Evolutionary conservation across 2,888 invertebrate genomes (phyloP), one percentile per base, ranked within the genome.

Genomic region (Oligia latruncula): DNA sequence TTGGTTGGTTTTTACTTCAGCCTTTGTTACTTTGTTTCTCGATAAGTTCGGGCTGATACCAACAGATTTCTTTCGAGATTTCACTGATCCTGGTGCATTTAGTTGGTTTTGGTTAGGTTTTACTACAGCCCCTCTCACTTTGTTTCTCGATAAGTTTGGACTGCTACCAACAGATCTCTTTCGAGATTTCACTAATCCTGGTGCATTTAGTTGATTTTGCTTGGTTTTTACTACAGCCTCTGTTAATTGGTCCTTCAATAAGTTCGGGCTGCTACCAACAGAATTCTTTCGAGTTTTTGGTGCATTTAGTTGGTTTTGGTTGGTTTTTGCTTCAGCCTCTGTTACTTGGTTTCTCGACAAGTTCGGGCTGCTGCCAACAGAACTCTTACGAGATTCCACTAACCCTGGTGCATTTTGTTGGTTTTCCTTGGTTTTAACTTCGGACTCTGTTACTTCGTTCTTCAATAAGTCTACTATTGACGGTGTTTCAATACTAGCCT

Each of bases 131-230:
- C 70, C 49, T 1, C 60, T n/a, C 17, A 68, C 67, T 46, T 76
- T 78, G 17, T 43, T 73, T 4, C 43, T 67, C n/a, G n/a, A 43
- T 67, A 68, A 68, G 40, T 91, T 91, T 0, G 95, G 93, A 9
- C 72, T 83, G 67, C 93, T 93, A n/a, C 87, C 87, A 13, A 88
- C 20, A 1, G 94, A 94, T 6, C 86, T 86, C 52, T 90, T 90
- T 11, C 93, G 87, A 8, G 92, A 90, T 1, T 83, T 83, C 4
- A 90, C 85, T 11, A 77, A 71, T 1, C 74, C 66, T 6, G 87
- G 74, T 23, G 20, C 52, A 4, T 73, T 64, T 29, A 11, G 23
- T 58, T 64, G 46, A 15, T 8, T 72, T 65, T 5, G 52, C 8
- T 46, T 43, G 5, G n/a, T 60, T 67, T 71, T 71, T 4, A 29